A percentile compares a stretch with the other conserved stretches of the same genome.
These are phyloP conservation scores for Eulacestoma nigropectus DNA, from an alignment of 2,113 vertebrate species.

Conservation along the genomic window DNA sequence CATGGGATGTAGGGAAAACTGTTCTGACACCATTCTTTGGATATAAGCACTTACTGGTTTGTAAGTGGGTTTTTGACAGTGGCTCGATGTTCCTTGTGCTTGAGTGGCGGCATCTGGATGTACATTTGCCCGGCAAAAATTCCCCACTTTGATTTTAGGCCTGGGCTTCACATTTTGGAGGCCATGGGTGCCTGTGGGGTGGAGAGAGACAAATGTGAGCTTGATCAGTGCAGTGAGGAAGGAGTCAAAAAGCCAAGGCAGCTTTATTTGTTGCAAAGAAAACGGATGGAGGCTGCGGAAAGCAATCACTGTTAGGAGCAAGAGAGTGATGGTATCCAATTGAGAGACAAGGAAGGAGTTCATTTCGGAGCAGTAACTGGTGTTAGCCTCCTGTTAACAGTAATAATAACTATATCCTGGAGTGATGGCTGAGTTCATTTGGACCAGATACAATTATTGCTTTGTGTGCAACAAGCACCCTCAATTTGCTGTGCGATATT, in stretches of 20 bases:
- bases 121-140: neutral
- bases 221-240: neutral
- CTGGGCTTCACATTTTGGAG: neutral
- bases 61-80: neutral
- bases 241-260: neutral
- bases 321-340: constrained; percentile 26
- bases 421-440: constrained; percentile 12
- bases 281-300: neutral
- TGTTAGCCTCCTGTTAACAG: constrained; percentile 24
- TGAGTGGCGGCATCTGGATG: neutral
- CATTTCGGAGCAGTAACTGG: constrained; percentile 10
- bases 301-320: constrained; percentile 23
- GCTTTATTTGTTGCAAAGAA: neutral
- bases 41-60: neutral
- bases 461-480: constrained; percentile 37
- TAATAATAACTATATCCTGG: constrained; percentile 24
- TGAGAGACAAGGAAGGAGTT: constrained; percentile 8
- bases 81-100: neutral
- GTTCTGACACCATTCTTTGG: neutral
- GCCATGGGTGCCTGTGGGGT: neutral
- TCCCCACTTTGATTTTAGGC: neutral
- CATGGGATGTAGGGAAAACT: neutral
- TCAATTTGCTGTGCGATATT: constrained; percentile 7
- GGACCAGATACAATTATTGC: constrained; percentile 38
- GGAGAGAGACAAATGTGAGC: neutral